A percentile compares a stretch with the other conserved stretches of the same genome.
Evolutionary conservation across 2,888 invertebrate species (phyloP).

Genomic region (Caenorhabditis drosophilae): DNA sequence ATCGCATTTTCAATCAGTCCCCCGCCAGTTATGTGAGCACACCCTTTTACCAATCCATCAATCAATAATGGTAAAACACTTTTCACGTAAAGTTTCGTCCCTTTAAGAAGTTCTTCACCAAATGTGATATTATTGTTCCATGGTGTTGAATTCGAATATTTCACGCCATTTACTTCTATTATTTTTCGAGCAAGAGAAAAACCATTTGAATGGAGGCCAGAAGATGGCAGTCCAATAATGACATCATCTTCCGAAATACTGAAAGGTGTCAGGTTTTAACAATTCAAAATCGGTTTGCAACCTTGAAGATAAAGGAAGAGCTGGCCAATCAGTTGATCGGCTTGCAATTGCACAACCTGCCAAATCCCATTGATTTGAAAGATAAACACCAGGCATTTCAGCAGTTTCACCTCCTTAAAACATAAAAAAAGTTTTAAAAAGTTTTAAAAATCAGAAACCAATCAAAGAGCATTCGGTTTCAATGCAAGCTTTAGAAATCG

Average conservation of each 20-base stretch:
- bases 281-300: no score
- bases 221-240: slow-evolving; percentile 85
- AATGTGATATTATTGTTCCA: slow-evolving; percentile 37
- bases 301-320: no score
- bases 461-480: slow-evolving; percentile 85
- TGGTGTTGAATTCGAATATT: slow-evolving; percentile 28
- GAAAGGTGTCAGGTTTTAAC: no score
- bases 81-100: slow-evolving; percentile 86
- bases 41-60: slow-evolving; percentile 73
- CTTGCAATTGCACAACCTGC: slow-evolving; percentile 95
- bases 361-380: slow-evolving; percentile 85
- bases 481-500: slow-evolving; percentile 86
- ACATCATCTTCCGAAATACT: slow-evolving; percentile 76
- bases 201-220: slow-evolving; percentile 92
- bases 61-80: slow-evolving; percentile 79
- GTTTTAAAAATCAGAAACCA: slow-evolving; percentile 73
- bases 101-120: slow-evolving; percentile 80
- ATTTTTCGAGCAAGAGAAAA: slow-evolving; percentile 75
- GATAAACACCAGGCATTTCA: slow-evolving; percentile 94
- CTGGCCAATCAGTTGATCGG: slow-evolving; percentile 79
- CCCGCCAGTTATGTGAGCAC: slow-evolving; percentile 91
- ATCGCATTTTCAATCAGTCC: slow-evolving; percentile 88
- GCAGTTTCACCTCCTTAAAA: slow-evolving; percentile 87
- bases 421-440: background rate
- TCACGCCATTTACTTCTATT: slow-evolving; percentile 29